Conservation (phyloP, 2,888 invertebrate genomes). For the Andrena trimmerana region DNA sequence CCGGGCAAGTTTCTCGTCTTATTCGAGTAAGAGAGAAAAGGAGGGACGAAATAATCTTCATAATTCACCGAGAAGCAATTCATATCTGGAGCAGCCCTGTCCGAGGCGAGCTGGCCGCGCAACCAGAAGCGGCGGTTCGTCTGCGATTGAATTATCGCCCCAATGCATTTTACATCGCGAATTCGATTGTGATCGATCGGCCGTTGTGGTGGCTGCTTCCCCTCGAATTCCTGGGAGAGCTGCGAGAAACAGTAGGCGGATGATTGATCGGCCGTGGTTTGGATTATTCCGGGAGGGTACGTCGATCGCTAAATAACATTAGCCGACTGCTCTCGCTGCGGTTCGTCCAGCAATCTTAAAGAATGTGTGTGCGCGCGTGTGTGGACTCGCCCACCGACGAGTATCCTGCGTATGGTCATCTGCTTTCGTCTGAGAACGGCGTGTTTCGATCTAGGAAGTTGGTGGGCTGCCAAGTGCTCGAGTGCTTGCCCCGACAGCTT, state of each 20-base stretch:
- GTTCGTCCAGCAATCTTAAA: not conserved
- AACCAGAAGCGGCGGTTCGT: not conserved
- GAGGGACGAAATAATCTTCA: not conserved
- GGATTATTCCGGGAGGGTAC: conserved; percentile 48
- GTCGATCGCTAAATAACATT: conserved; percentile 58
- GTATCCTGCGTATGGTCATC: too few relatives aligned
- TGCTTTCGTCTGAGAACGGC: not conserved
- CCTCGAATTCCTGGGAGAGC: conserved; percentile 21
- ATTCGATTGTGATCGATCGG: conserved; percentile 63
- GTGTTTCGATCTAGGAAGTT: not conserved
- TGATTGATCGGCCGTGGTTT: conserved; percentile 55
- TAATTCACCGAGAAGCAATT: conserved; percentile 28
- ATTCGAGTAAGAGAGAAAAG: not conserved
- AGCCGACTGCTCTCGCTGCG: not conserved
- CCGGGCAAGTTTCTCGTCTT: not conserved
- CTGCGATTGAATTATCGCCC: conserved; percentile 59
- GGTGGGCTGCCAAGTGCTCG: conserved; percentile 15
- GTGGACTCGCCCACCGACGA: too few relatives aligned
- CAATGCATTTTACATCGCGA: conserved; percentile 66
- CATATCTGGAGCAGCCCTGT: conserved; percentile 20
- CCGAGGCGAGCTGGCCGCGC: not conserved
- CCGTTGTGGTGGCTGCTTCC: conserved; percentile 26
- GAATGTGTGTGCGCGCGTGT: not conserved
- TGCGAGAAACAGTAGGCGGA: conserved; percentile 17
- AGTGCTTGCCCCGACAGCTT: conserved; percentile 10